These are phyloP conservation scores for Sorex fumeus DNA, from an alignment of 2,113 vertebrate species.

Conservation along the genomic window DNA sequence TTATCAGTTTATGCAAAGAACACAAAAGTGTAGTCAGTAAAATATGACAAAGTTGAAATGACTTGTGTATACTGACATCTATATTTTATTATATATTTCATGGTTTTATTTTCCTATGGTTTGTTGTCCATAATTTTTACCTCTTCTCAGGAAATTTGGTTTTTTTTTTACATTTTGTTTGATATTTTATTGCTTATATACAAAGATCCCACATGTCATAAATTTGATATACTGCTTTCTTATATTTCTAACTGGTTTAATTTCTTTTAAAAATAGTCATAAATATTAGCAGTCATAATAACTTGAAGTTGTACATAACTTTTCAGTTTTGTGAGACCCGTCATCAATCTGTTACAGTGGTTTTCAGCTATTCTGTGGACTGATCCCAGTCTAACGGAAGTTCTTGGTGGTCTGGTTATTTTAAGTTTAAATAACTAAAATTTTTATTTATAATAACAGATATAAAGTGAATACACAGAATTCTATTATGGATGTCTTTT, in stretches of 20 bases:
- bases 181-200: slow-evolving; percentile 25
- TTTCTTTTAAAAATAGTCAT: neutral
- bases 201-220: neutral
- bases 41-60: slow-evolving; percentile 49
- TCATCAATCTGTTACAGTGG: no score
- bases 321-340: slow-evolving; percentile 19
- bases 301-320: neutral
- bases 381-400: no score
- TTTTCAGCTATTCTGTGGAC: no score
- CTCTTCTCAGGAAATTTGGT: neutral
- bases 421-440: no score
- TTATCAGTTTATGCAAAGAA: neutral
- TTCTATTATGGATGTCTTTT: no score
- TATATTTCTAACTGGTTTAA: slow-evolving; percentile 31
- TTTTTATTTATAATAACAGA: no score
- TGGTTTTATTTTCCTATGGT: neutral
- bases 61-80: neutral
- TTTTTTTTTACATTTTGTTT: neutral
- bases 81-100: neutral
- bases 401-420: no score
- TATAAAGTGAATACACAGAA: no score
- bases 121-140: neutral
- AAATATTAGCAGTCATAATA: slow-evolving; percentile 34
- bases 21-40: neutral
- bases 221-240: neutral